These are phyloP conservation scores for Myrmecophaga tridactyla DNA, from an alignment of 2,113 vertebrate genomes.

Conservation along the genomic window DNA sequence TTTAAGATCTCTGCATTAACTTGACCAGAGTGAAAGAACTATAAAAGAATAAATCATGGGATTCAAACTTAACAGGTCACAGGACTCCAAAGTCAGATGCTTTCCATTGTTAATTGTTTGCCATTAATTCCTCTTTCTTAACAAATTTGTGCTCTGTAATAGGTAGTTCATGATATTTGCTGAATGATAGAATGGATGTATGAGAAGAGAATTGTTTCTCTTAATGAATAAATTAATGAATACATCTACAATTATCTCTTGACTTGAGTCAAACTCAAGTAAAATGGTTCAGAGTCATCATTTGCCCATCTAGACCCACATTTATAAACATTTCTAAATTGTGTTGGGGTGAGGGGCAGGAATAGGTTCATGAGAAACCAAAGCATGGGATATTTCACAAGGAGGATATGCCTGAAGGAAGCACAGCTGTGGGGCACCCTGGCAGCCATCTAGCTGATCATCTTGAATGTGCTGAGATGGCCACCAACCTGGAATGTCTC, in stretches of 20 bases:
- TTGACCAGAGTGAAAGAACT: not conserved
- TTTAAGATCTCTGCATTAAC: not conserved
- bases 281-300: not conserved
- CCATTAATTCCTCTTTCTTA: not conserved
- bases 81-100: too few species aligned
- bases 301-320: not conserved
- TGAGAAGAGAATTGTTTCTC: not conserved
- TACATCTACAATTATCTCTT: not conserved
- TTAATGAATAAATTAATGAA: not conserved
- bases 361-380: not conserved
- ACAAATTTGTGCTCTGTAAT: not conserved
- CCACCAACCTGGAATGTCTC: not conserved
- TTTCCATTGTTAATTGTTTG: not conserved
- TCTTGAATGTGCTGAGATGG: not conserved
- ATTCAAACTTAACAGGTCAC: not conserved
- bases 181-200: not conserved
- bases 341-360: not conserved
- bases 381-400: not conserved
- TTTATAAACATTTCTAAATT: not conserved
- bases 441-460: not conserved
- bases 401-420: not conserved
- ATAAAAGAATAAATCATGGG: not conserved
- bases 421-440: accelerated
- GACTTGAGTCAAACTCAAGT: not conserved
- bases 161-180: not conserved